Base-by-base conservation (phyloP, 1,140 invertebrate genomes). In the Centruroides sculpturatus region DNA sequence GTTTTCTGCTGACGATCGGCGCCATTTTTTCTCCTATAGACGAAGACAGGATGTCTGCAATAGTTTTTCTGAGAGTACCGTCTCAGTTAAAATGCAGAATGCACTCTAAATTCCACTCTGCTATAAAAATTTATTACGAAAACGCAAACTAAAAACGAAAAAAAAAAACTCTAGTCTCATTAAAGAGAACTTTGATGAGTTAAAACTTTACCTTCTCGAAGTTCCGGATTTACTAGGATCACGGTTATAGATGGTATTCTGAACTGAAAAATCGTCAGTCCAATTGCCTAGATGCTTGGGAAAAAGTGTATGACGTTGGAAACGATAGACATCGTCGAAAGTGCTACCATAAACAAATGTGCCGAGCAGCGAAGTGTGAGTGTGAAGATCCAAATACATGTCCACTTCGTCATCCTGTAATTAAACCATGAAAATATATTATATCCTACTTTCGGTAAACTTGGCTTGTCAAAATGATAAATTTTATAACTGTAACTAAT, bases 311-410 rank as follows among this genome's bases (percentile, higher is more conserved):
- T 92, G 88, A 47, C 87, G 76, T 70, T 91, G 87, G 69, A 87
- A 87, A 70, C 86, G 83, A 72, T 89, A 89, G 7, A 91, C 88
- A 71, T 98, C 92, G 65, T 96, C 92, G 69, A 92, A 97, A 0
- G 89, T 87, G 75, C 96, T 98, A 7, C 95, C 95, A 70, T 94
- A 92, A 62, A 98, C 84, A 75, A 98, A 98, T 48, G 89, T 84
- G 13, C 95, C 94, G 69, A 88, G 86, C 51, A 93, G 79, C 63
- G 86, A 94, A 3, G 86, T 85, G 71, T 97, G 92, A 7, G 92
- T 88, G 74, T 98, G 94, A 23, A 99, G 77, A 75, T 99, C 94
- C 41, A 97, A 79, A 47, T 95, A 86, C 71, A 94, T 92, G 74
- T 97, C 93, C 61, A 97, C 74, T 65, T 90, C 84, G 66, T 83